Percentiles rank a stretch among this genome's conserved stretches.
These are phyloP conservation scores for Lithophane socia DNA, from an alignment of 2,888 invertebrate species.

Conservation along the genomic window DNA sequence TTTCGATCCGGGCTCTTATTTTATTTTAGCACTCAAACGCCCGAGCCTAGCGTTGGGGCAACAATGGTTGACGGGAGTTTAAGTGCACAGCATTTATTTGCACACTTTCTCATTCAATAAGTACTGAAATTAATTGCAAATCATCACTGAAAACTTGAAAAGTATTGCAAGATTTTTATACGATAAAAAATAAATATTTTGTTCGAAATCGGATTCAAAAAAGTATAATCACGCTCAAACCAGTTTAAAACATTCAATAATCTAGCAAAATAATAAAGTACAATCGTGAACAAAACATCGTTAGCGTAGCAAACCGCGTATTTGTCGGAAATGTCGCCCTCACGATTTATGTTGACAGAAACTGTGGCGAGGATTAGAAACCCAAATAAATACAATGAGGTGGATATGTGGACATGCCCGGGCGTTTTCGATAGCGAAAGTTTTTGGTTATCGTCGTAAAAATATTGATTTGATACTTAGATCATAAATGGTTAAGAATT, in stretches of 20 bases:
- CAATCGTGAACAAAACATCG: conserved; percentile 83
- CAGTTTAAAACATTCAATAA: conserved; percentile 66
- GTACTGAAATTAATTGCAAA: background rate
- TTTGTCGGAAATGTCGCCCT: conserved; percentile 84
- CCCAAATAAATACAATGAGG: conserved; percentile 81
- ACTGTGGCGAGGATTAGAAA: conserved; percentile 80
- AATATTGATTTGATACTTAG: background rate
- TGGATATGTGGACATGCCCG: conserved; percentile 16
- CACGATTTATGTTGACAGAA: conserved; percentile 86
- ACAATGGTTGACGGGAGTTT: too few species aligned
- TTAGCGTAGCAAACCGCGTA: conserved; percentile 78
- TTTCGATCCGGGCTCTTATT: background rate
- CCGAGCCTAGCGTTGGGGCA: too few species aligned
- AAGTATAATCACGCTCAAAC: conserved; percentile 53
- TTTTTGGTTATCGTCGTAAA: conserved; percentile 4
- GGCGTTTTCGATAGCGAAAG: conserved; percentile 52
- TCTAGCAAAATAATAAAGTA: conserved; percentile 66
- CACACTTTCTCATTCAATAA: background rate
- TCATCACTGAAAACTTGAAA: background rate
- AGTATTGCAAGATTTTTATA: background rate
- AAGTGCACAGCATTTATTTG: background rate
- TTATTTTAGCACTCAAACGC: background rate
- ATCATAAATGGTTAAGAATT: too few species aligned
- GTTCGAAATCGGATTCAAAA: conserved; percentile 9
- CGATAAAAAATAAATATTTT: background rate